Evolutionary conservation across 2,113 vertebrate species (phyloP).

Genomic region (Anarhynchus alexandrinus): DNA sequence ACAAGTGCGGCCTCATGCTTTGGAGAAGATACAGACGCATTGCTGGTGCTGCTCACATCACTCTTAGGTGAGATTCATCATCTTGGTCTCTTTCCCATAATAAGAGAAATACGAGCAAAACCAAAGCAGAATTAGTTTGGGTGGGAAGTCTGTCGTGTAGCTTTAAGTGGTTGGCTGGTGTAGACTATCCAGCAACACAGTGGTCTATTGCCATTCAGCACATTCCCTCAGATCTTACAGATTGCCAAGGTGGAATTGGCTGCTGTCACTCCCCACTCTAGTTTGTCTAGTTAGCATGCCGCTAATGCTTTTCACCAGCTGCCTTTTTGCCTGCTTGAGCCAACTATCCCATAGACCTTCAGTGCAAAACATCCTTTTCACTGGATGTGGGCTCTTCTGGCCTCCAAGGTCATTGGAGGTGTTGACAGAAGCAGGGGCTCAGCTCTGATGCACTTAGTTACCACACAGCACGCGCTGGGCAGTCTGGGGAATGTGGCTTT

Average conservation of each 20-base stretch:
- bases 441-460: not conserved
- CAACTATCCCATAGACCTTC: not conserved
- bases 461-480: not conserved
- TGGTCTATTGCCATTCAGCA: not conserved
- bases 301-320: not conserved
- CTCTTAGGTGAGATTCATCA: slow-evolving; percentile 77
- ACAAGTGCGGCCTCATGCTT: slow-evolving; percentile 46
- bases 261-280: not conserved
- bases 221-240: not conserved
- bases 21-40: slow-evolving; percentile 57
- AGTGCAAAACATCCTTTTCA: not conserved
- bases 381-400: not conserved
- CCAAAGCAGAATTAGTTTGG: not conserved
- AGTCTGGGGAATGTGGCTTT: not conserved
- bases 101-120: not conserved
- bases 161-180: not conserved
- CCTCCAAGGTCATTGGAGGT: not conserved
- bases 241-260: not conserved
- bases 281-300: not conserved
- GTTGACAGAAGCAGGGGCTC: not conserved
- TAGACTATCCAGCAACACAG: not conserved
- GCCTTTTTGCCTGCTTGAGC: not conserved
- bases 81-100: not conserved
- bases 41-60: slow-evolving; percentile 75
- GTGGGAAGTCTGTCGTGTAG: not conserved